Evolutionary conservation across 2,888 invertebrate genomes (phyloP).

Genomic region (Malthinus seriepunctatus): DNA sequence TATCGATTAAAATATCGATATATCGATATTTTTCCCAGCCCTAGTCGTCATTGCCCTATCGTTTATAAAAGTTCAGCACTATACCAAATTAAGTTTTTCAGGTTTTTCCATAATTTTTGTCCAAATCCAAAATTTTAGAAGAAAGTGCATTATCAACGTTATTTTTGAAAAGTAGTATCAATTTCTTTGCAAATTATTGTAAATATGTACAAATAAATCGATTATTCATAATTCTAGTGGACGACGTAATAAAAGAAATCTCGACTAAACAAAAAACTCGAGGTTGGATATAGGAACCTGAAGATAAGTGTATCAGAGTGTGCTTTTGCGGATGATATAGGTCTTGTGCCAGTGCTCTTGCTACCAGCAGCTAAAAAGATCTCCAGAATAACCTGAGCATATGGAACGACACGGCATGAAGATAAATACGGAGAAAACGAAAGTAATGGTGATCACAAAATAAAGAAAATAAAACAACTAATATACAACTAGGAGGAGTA

Average conservation of each 20-base stretch:
- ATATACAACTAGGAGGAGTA: not conserved
- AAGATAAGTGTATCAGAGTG: slow-evolving; percentile 2
- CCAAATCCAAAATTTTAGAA: too few relatives aligned
- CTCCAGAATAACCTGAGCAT: not conserved
- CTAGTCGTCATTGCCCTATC: too few relatives aligned
- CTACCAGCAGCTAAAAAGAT: not conserved
- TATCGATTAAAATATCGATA: too few relatives aligned
- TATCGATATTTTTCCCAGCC: too few relatives aligned
- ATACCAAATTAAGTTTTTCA: too few relatives aligned
- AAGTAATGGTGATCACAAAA: not conserved
- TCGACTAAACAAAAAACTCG: not conserved
- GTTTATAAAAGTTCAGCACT: too few relatives aligned
- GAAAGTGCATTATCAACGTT: too few relatives aligned
- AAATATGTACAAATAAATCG: too few relatives aligned
- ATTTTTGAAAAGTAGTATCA: too few relatives aligned
- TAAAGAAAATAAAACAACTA: not conserved
- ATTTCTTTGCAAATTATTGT: too few relatives aligned
- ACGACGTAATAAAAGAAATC: slow-evolving; percentile 7
- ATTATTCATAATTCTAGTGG: slow-evolving; percentile 6
- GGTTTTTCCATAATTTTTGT: too few relatives aligned
- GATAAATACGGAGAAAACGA: slow-evolving; percentile 6
- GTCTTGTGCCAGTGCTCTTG: too few relatives aligned
- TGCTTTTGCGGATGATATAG: slow-evolving; percentile 11
- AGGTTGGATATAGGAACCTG: slow-evolving; percentile 3
- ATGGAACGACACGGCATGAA: slow-evolving; percentile 1